Evolutionary conservation across 1,140 invertebrate genomes (phyloP).

Genomic region (Pollicipes pollicipes): DNA sequence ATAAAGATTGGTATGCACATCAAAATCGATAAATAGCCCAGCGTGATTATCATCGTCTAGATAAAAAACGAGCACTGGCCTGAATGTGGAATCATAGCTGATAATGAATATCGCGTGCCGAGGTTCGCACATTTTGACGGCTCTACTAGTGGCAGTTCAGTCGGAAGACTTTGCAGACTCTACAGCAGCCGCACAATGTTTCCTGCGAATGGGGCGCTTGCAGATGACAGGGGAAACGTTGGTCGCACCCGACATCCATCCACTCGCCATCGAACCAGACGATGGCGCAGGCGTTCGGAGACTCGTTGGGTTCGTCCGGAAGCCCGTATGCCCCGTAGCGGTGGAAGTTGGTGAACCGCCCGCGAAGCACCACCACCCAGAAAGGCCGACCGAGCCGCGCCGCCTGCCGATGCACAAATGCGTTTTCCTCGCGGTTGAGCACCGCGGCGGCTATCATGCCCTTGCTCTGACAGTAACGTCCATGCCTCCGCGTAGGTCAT

Average conservation of each 20-base stretch:
- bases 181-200: not conserved
- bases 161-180: too few species aligned
- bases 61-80: too few species aligned
- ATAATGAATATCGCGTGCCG: too few species aligned
- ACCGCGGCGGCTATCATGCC: not conserved
- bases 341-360: not conserved
- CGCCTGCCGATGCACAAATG: not conserved
- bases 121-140: too few species aligned
- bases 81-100: too few species aligned
- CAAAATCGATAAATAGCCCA: too few species aligned
- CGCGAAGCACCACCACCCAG: not conserved
- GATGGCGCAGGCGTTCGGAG: not conserved
- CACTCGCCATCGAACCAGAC: not conserved
- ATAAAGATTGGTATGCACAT: too few species aligned
- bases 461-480: not conserved
- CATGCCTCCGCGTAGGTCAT: not conserved
- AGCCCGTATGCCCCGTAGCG: not conserved
- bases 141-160: too few species aligned
- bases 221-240: not conserved
- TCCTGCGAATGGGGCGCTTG: not conserved
- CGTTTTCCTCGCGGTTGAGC: not conserved
- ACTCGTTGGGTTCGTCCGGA: not conserved
- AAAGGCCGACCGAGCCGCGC: not conserved
- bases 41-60: too few species aligned
- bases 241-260: not conserved